Percentiles rank a stretch among this genome's conserved stretches.
phyloP scores from a whole-genome alignment of 1,140 invertebrate species.

The Idris sp. region DNA sequence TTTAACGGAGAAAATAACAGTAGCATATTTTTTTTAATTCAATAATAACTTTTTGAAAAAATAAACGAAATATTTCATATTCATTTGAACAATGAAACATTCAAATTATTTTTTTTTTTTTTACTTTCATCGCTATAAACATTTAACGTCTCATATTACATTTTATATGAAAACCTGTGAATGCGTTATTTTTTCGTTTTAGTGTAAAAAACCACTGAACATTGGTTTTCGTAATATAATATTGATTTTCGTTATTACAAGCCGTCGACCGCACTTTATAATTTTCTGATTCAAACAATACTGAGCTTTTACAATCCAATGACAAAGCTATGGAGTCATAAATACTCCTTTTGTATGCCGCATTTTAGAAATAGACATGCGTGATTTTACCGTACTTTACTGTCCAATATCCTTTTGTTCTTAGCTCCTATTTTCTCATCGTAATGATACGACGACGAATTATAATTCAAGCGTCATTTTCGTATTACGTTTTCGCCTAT shows the following conservation, averaged over 20 bases:
- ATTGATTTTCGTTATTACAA: slow-evolving; percentile 56
- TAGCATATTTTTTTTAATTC: too few species aligned
- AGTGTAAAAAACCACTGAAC: slow-evolving; percentile 11
- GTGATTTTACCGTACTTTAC: slow-evolving; percentile 28
- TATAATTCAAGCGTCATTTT: slow-evolving; percentile 33
- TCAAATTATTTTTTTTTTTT: too few species aligned
- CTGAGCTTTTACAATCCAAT: slow-evolving; percentile 33
- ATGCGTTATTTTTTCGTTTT: slow-evolving; percentile 16
- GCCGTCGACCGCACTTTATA: slow-evolving; percentile 41
- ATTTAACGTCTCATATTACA: slow-evolving; percentile 8
- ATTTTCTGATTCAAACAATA: slow-evolving; percentile 48
- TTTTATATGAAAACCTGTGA: slow-evolving; percentile 11
- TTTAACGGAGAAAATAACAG: too few species aligned
- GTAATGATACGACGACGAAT: slow-evolving; percentile 16
- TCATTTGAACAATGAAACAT: too few species aligned
- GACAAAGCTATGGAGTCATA: slow-evolving; percentile 45
- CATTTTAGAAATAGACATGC: slow-evolving; percentile 31
- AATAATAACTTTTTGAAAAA: too few species aligned
- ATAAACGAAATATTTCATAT: too few species aligned
- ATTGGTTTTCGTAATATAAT: slow-evolving; percentile 38
- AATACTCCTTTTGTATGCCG: slow-evolving; percentile 37
- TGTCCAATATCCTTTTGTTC: slow-evolving; percentile 23
- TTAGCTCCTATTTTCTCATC: slow-evolving; percentile 14
- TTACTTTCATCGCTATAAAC: too few species aligned
- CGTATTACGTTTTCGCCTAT: slow-evolving; percentile 3